These are phyloP conservation scores for Portunus trituberculatus DNA, from an alignment of 1,140 invertebrate species.

Conservation along the genomic window DNA sequence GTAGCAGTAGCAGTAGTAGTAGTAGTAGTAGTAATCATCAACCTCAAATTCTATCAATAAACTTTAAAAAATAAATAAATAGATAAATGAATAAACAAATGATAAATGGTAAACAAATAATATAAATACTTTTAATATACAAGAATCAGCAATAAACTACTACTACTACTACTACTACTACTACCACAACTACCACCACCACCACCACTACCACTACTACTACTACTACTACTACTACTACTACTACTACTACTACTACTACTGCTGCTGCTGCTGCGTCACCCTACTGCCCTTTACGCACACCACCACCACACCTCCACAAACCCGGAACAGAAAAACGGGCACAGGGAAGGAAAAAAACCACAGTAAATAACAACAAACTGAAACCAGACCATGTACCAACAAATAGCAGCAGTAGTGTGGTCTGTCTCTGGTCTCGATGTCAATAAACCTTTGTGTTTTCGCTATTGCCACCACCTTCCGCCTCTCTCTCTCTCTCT, in stretches of 20 bases:
- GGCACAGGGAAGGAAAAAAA: not conserved
- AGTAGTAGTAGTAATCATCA: too few species aligned
- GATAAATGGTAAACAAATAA: too few species aligned
- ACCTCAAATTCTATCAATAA: too few species aligned
- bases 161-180: not conserved
- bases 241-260: not conserved
- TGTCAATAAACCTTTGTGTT: conserved; percentile 7
- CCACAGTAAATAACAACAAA: too few species aligned
- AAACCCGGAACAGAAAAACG: not conserved
- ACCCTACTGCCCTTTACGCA: not conserved
- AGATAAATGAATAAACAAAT: too few species aligned
- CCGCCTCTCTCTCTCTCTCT: not conserved
- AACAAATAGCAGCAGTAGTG: not conserved
- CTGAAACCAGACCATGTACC: too few species aligned
- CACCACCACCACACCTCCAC: not conserved
- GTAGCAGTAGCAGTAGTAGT: too few species aligned
- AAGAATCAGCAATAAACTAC: not conserved
- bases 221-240: not conserved
- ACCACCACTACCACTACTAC: too few species aligned
- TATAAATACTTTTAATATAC: too few species aligned
- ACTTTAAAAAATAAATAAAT: too few species aligned
- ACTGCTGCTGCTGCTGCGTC: not conserved
- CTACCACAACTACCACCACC: not conserved
- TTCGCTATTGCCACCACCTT: not conserved
- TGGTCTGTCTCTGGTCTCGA: not conserved